A percentile compares a stretch with the other conserved stretches of the same genome.
phyloP scores from a whole-genome alignment of 2,797 vertebrate species.

The Synanceia verrucosa region DNA sequence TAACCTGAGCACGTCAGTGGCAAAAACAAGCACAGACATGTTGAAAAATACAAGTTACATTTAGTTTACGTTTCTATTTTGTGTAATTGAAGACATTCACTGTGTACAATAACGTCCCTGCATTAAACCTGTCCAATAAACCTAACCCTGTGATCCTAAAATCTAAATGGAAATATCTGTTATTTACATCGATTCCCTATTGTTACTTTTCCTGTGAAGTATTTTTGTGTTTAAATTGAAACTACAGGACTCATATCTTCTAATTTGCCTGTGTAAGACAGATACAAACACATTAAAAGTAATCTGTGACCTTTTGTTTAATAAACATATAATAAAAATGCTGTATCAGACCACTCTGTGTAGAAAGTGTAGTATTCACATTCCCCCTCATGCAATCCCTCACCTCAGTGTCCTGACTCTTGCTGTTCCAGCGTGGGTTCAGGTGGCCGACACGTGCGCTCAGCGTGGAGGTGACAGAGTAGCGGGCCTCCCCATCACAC shows the following conservation, averaged over 20 bases:
- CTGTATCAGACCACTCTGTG: neutral
- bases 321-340: neutral
- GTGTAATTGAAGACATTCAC: neutral
- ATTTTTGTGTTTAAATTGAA: neutral
- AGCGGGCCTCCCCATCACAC: conserved; percentile 87
- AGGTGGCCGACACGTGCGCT: conserved; percentile 89
- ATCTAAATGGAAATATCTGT: neutral
- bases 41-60: neutral
- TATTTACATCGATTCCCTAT: neutral
- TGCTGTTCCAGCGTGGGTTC: conserved; percentile 94
- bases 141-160: neutral
- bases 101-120: neutral
- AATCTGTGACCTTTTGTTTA: neutral
- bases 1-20: too few species aligned
- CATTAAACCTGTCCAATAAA: neutral
- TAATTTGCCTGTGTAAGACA: neutral
- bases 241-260: neutral
- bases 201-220: neutral
- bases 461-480: conserved; percentile 85
- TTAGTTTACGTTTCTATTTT: neutral
- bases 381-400: neutral
- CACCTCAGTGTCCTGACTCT: conserved; percentile 91
- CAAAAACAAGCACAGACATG: too few species aligned
- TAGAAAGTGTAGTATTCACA: neutral
- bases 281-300: neutral